Base-by-base conservation (phyloP, 2,888 invertebrate genomes). In the Cataglyphis altisquamis region DNA sequence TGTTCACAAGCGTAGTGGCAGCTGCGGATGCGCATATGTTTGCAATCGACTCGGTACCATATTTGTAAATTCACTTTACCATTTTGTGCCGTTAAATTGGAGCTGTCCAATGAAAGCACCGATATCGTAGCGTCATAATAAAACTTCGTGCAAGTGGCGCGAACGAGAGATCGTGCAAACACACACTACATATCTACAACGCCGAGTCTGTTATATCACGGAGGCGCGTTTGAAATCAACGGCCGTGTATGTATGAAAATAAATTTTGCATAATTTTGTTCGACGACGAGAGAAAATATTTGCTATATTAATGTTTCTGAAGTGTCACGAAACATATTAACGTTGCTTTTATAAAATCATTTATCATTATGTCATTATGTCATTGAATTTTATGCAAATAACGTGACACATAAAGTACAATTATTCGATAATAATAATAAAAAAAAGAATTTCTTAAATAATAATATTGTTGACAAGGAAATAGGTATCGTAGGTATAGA, bases 11-110 rank as follows among this genome's bases (percentile, higher is more conserved):
- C 45, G 52, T 55, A 55, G 39, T 45, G 36, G 25, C 36, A 25
- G 67, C 64, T 64, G 67, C 52, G 55, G 67, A 67, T 77, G 77
- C 55, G 29, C 77, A 67, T 55, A 77, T 67, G 67, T 67, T 77
- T 77, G 77, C 77, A 55, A 77, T 77, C 52, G 77, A 77, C 55
- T 67, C 52, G 55, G 9, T 77, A 67, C 67, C 55, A 55, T 77
- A 67, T 77, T 77, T 77, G 77, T 55, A 77, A 77, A 77, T 77
- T 55, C 77, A 77, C 77, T 77, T 77, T 67, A 77, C 77, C 77
- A 67, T 77, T 77, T 77, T 77, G 52, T 25, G 52, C 67, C 55
- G 55, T 55, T 77, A 67, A 77, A 77, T 77, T 77, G 77, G 52
- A 77, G 67, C 67, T 67, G 77, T 77, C 55, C 77, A 77, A 77